Evolutionary conservation across 2,888 invertebrate species (phyloP), one percentile per base, ranked within the genome.

Genomic region (Campopleginae sp.): DNA sequence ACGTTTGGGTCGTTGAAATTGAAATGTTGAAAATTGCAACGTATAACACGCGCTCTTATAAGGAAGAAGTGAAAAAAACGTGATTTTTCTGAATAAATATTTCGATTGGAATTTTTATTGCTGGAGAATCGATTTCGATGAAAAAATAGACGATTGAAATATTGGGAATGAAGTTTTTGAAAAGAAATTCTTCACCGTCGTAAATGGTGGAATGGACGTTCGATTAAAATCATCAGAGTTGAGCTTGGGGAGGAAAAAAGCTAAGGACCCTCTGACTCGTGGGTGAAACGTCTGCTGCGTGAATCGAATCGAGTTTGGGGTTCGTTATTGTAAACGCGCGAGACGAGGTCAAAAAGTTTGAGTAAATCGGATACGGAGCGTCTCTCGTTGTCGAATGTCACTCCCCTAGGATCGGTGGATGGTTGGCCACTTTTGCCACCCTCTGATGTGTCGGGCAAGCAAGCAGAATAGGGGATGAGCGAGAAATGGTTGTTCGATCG

Each of bases 401-500:
- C 81, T 54, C 66, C 83, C 83, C 58, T 31, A 27, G 63, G 48
- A 72, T 82, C 80, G 61, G 74, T 71, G 80, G 27, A 54, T 42
- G 65, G 80, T 83, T 70, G 84, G 48, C 63, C 76, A 77, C 80
- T 27, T 51, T 10, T 31, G 71, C 78, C 79, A 66, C 77, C 84
- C 82, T 85, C 86, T 82, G 84, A 65, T 54, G 82, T 79, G 80
- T 72, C 86, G 63, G 70, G 58, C 38, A 63, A 66, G 38, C 38
- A 38, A 4, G n/a, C n/a, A n/a, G 4, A 31, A 31, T 4, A 31
- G 14, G 58, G 66, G 46, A 58, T 51, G 85, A 74, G 75, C 72
- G 81, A 80, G 82, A 86, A 90, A 91, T 91, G 88, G 86, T 87
- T 85, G 90, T 71, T 87, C 89, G 85, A 89, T 90, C 90, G 90